Percentiles rank a stretch among this genome's conserved stretches.
phyloP scores from a whole-genome alignment of 2,113 vertebrate genomes.

The Fulica atra region DNA sequence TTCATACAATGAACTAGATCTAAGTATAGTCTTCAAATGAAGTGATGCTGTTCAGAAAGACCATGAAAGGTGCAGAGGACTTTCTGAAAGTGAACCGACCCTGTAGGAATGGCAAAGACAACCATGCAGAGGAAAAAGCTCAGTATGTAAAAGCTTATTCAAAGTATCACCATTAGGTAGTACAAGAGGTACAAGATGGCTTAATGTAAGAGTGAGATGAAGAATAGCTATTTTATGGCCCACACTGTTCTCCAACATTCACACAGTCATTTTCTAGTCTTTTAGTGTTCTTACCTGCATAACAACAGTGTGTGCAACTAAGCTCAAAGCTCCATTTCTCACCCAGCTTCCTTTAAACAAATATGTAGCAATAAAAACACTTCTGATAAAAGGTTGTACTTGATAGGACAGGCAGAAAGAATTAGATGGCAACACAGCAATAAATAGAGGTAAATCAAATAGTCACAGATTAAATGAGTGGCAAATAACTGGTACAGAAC shows the following conservation, averaged over 20 bases:
- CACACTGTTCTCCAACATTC: not conserved
- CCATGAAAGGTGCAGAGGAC: not conserved
- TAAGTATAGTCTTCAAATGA: conserved; percentile 13
- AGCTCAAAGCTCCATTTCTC: not conserved
- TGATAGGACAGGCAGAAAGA: not conserved
- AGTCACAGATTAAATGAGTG: not conserved
- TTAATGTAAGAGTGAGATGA: not conserved
- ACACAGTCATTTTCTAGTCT: not conserved
- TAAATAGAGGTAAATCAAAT: not conserved
- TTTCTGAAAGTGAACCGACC: not conserved
- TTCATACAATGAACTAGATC: conserved; percentile 42
- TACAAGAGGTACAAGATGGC: not conserved
- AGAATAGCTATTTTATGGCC: not conserved
- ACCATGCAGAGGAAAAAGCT: not conserved
- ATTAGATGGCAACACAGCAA: not conserved
- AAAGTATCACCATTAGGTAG: not conserved
- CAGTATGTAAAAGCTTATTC: not conserved
- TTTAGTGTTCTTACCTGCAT: not conserved
- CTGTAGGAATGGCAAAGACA: not conserved
- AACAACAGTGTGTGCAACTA: not conserved
- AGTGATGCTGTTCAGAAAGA: not conserved
- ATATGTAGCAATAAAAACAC: not conserved
- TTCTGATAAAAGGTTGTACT: not conserved
- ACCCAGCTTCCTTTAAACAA: not conserved
- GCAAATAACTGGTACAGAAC: not conserved